Base-by-base conservation (phyloP, 2,888 invertebrate species). In the Sipha maydis region DNA sequence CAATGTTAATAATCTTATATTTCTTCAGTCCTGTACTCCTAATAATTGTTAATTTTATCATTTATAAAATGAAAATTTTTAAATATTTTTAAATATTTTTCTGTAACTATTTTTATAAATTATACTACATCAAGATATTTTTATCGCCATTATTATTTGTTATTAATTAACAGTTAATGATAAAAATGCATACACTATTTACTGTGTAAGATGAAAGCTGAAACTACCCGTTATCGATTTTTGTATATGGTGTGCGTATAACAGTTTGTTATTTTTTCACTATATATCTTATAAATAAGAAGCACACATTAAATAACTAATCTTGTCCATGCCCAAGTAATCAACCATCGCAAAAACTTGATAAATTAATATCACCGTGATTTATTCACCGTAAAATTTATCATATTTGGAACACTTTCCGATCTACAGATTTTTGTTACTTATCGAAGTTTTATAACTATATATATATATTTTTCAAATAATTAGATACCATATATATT, bases 301-400 rank as follows among this genome's bases (percentile, higher is more conserved):
- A 17, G n/a, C 54, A n/a, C 21, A 28, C 75, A 83, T 83, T 83
- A 75, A 75, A 83, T 83, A 75, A 83, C 73, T 48, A 48, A 48
- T 11, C 48, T 11, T n/a, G 38, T 25, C n/a, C 34, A 19, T 48
- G 28, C 31, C 17, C 54, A 7, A 83, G 48, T 71, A 54, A 83
- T 28, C 71, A 3, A n/a, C 41, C 31, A 21, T 19, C 31, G 5
- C 19, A 48, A 19, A 9, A 38, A 38, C 56, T 83, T 38, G 56
- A 83, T 38, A 38, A 56, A 83, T 83, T 56, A 83, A 83, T 83
- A 38, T 83, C 38, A 75, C 75, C n/a, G 38, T 19, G 83, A 25
- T 54, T 71, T n/a, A n/a, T n/a, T n/a, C n/a, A n/a, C n/a, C n/a
- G 54, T 31, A 28, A 14, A 48, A 48, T 41, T 7, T 41, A 41